Conservation (phyloP, 2,797 vertebrate species). For the Telmatherina bonti region DNA sequence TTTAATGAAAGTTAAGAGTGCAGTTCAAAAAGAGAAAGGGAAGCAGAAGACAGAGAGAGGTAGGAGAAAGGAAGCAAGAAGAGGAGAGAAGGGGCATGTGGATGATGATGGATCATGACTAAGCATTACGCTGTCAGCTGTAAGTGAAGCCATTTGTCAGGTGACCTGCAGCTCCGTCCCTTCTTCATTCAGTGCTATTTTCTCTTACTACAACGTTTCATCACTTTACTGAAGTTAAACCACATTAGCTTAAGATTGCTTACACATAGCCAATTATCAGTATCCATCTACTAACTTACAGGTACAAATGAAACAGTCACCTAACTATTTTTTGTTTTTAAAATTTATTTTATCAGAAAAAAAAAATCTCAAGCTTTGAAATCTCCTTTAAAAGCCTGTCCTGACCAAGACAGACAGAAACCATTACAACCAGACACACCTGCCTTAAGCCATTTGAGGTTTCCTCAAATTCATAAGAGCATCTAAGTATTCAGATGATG, state of each 20-base stretch:
- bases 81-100: constrained; percentile 21
- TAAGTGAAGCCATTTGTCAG: constrained; percentile 65
- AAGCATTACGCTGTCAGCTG: constrained; percentile 57
- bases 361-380: no score
- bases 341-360: not conserved
- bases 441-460: not conserved
- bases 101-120: constrained; percentile 63
- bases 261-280: constrained; percentile 11
- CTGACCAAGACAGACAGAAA: not conserved
- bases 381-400: not conserved
- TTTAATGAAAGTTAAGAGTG: not conserved
- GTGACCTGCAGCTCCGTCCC: constrained; percentile 41
- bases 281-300: constrained; percentile 16
- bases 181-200: constrained; percentile 39
- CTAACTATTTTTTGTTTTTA: not conserved
- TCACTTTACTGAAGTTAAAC: constrained; percentile 27
- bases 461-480: not conserved
- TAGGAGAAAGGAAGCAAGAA: not conserved
- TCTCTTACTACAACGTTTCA: constrained; percentile 34
- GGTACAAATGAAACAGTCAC: constrained; percentile 10
- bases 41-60: not conserved
- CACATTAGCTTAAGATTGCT: constrained; percentile 9
- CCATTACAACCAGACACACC: not conserved
- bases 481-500: no score
- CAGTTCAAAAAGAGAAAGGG: not conserved